These are phyloP conservation scores for Bovichtus variegatus DNA, from an alignment of 2,797 vertebrate genomes.

Conservation along the genomic window DNA sequence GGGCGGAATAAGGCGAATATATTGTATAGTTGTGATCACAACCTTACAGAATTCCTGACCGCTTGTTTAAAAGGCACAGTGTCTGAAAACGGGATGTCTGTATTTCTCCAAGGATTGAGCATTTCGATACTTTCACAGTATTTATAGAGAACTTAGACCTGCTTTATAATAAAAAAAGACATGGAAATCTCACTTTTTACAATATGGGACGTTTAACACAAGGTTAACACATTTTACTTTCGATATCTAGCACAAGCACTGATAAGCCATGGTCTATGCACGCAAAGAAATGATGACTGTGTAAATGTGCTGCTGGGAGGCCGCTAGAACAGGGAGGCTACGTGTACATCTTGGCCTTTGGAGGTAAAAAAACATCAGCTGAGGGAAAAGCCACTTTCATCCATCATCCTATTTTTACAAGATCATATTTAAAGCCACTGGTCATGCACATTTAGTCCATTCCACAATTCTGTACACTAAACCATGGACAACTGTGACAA, in stretches of 20 bases:
- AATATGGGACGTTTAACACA: background rate
- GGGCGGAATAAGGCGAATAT: too few relatives aligned
- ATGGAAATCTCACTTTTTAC: too few relatives aligned
- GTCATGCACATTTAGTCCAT: background rate
- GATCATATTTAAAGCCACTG: background rate
- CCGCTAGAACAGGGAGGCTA: constrained; percentile 4
- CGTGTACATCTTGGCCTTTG: constrained; percentile 16
- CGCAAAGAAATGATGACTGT: background rate
- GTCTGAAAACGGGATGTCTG: too few relatives aligned
- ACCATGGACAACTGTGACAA: background rate
- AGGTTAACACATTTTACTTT: constrained; percentile 2
- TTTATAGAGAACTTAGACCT: too few relatives aligned
- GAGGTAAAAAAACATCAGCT: constrained; percentile 4
- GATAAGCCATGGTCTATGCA: background rate
- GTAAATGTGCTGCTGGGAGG: constrained; percentile 10
- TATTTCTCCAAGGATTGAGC: too few relatives aligned
- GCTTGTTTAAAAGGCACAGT: too few relatives aligned
- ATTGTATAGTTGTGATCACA: too few relatives aligned
- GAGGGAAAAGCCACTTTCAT: background rate
- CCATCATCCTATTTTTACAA: background rate
- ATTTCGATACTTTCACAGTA: too few relatives aligned
- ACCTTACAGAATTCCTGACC: too few relatives aligned
- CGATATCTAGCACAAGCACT: background rate
- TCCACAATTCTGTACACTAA: background rate
- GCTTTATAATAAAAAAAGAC: too few relatives aligned